Evolutionary conservation across 2,888 invertebrate species (phyloP).

Genomic region (Blera fallax): DNA sequence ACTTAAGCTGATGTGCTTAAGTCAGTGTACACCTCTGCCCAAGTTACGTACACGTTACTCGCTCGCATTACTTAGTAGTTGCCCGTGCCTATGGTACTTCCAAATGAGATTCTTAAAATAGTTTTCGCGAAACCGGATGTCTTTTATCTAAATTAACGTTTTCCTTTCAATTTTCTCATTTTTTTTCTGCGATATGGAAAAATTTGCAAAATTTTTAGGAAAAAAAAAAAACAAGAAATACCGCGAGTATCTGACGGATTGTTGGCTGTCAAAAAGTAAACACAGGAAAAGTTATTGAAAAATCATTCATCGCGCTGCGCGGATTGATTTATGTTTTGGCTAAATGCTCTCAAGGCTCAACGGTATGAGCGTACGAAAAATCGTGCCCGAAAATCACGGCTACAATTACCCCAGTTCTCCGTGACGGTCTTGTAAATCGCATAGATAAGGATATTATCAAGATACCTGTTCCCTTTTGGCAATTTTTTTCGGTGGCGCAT

Average conservation of each 20-base stretch:
- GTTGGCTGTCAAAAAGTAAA: constrained; percentile 18
- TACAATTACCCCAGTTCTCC: constrained; percentile 69
- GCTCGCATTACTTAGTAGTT: neutral
- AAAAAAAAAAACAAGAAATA: no score
- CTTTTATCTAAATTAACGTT: constrained; percentile 64
- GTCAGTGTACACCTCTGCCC: constrained; percentile 44
- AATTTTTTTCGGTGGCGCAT: constrained; percentile 62
- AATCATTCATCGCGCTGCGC: constrained; percentile 19
- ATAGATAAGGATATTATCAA: constrained; percentile 66
- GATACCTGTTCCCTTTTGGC: constrained; percentile 69
- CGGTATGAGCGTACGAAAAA: neutral
- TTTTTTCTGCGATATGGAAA: neutral
- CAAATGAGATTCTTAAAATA: constrained; percentile 45
- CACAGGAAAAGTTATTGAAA: neutral
- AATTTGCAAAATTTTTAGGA: neutral
- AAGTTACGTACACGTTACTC: constrained; percentile 7
- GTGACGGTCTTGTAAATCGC: constrained; percentile 41
- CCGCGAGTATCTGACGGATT: neutral
- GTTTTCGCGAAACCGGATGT: constrained; percentile 45
- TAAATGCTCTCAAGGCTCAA: constrained; percentile 23
- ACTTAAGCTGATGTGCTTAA: constrained; percentile 60
- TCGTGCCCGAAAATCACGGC: constrained; percentile 63
- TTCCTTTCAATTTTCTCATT: constrained; percentile 59
- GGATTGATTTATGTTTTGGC: constrained; percentile 51
- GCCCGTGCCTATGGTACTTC: constrained; percentile 2